Base-by-base conservation (phyloP, 1,140 invertebrate species). In the Telenomus remus region DNA sequence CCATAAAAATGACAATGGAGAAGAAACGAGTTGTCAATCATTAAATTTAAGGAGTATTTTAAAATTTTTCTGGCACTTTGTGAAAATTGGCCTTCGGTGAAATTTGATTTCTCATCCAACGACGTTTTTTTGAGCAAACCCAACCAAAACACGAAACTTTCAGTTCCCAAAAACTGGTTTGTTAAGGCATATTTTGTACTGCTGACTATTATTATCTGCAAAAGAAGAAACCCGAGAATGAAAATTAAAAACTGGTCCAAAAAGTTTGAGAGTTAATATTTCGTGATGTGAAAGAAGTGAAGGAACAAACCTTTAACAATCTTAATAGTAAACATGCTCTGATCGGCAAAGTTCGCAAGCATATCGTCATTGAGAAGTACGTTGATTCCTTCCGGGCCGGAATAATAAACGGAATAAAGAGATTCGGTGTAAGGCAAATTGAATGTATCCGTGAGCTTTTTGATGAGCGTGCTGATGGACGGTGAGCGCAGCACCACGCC, bases 351-450 rank as follows among this genome's bases (percentile, higher is more conserved):
- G 77, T 93, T 90, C 27, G 88, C 88, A 12, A 93, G 89, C 48
- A 95, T 90, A 80, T 95, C 93, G 80, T 95, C 92, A 63, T 91
- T 94, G n/a, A 95, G 87, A 44, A 93, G 84, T 12, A 95, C 91
- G 78, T 93, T 92, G 39, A 95, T 93, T 43, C 91, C 91, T 53
- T 92, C 91, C 0, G 94, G 94, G 5, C 94, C 94, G 80, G 92
- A 90, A n/a, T 94, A 86, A 70, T 92, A 92, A 42, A 94, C 86
- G 54, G 91, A 91, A 44, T 89, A 87, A 46, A 95, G 89, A 82
- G 91, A 90, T 59, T 91, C 89, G 59, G 59, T 48, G 0, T 85
- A 78, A 5, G 87, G 81, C 16, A 93, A 82, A 55, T 90, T 91
- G 34, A 93, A 82, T 11, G 93, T 86, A 0, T 82, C 78, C 7